Percentiles rank a stretch among this genome's conserved stretches.
Evolutionary conservation across 2,888 invertebrate genomes (phyloP).

Genomic region (Tenthredo mesomela): DNA sequence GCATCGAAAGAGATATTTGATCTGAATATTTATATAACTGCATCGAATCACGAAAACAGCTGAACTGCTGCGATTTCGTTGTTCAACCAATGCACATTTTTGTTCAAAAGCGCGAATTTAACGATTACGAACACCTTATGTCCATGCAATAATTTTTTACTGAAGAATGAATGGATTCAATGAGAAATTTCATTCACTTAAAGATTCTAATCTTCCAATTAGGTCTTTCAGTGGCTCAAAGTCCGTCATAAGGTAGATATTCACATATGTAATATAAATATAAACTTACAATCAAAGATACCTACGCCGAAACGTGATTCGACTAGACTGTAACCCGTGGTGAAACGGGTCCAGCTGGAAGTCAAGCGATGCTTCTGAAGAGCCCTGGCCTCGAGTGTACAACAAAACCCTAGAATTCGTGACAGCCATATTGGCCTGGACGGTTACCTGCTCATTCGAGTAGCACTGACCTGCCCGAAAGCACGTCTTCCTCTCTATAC

Average conservation of each 20-base stretch:
- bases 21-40: too few species aligned
- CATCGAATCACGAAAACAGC: too few species aligned
- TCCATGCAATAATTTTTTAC: not conserved
- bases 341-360: conserved; percentile 21
- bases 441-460: conserved; percentile 2
- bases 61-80: too few species aligned
- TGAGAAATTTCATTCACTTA: not conserved
- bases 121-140: not conserved
- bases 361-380: conserved; percentile 20
- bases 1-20: too few species aligned
- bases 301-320: conserved; percentile 17
- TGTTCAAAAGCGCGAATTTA: not conserved
- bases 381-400: conserved; percentile 3
- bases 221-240: not conserved
- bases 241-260: not conserved
- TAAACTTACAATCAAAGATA: conserved; percentile 19
- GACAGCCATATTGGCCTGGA: conserved; percentile 26
- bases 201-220: not conserved
- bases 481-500: conserved; percentile 22
- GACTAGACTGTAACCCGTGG: not conserved
- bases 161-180: not conserved
- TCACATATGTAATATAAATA: not conserved
- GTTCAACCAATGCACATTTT: too few species aligned
- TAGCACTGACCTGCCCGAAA: conserved; percentile 41
- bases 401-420: conserved; percentile 35